Evolutionary conservation across 1,140 invertebrate genomes (phyloP).

Genomic region (Orius insidiosus): DNA sequence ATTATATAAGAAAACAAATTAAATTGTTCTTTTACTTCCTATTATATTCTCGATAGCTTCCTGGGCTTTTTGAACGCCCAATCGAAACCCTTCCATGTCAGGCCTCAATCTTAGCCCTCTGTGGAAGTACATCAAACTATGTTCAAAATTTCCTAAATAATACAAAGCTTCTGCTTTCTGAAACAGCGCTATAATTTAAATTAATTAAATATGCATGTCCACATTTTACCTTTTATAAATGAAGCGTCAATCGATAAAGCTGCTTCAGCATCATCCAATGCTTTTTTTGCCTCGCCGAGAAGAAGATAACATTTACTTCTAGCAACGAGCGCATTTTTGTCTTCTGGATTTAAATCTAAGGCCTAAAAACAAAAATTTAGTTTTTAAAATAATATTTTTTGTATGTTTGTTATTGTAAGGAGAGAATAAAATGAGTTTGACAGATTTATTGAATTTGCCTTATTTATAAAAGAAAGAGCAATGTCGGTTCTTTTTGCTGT

Average conservation of each 20-base stretch:
- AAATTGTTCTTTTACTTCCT: slow-evolving; percentile 33
- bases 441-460: slow-evolving; percentile 36
- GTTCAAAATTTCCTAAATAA: slow-evolving; percentile 81
- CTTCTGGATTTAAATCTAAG: slow-evolving; percentile 64
- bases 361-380: slow-evolving; percentile 40
- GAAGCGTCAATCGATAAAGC: slow-evolving; percentile 57
- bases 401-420: background rate
- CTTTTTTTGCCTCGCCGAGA: slow-evolving; percentile 65
- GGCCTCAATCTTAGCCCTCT: slow-evolving; percentile 66
- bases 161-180: slow-evolving; percentile 88
- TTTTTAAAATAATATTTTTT: background rate
- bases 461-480: slow-evolving; percentile 57
- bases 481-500: slow-evolving; percentile 45
- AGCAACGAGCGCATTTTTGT: slow-evolving; percentile 70
- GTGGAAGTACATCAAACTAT: slow-evolving; percentile 81
- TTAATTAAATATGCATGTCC: background rate
- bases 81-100: slow-evolving; percentile 67
- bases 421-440: background rate
- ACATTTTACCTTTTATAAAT: slow-evolving; percentile 42
- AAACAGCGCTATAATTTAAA: slow-evolving; percentile 43
- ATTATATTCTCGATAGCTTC: slow-evolving; percentile 89
- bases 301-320: slow-evolving; percentile 80
- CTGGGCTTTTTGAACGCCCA: slow-evolving; percentile 84
- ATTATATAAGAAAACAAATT: background rate
- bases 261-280: slow-evolving; percentile 66